Base-by-base conservation (phyloP, 2,888 invertebrate genomes). In the Microplitis manilae region DNA sequence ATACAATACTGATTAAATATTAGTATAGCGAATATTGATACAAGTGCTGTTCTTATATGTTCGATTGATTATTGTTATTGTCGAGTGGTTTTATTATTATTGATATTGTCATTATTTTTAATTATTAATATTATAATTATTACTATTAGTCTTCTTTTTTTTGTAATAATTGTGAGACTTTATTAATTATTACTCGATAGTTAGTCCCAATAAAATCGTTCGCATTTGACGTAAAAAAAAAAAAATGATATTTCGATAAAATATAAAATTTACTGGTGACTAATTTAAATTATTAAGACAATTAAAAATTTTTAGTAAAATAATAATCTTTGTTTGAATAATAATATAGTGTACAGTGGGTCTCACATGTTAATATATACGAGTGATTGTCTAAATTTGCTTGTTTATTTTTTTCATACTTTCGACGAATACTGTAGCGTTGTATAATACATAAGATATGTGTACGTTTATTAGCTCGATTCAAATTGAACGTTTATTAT, bases 401-500 rank as follows among this genome's bases (percentile, higher is more conserved):
- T 50, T 8, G 50, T 62, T 62, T 62, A 17, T 17, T 62, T 15
- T 62, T 62, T 62, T 62, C 62, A 62, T 62, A 17, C 20, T 6
- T 62, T 62, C 20, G 62, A 62, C 62, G 62, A 62, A 62, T 62
- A 20, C 62, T 15, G 62, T 15, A 62, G 62, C n/a, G 1, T 62
- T 62, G 62, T 62, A 20, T 62, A 20, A 62, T 62, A 62, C 20
- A 62, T 62, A 62, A 50, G 2, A 50, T 50, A 50, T 13, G 30
- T 30, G 13, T 59, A 64, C 40, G 62, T 69, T 73, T 59, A 72
- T 69, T 76, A 73, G 80, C 77, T 77, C 76, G 76, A 78, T 65
- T 71, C 79, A 78, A 74, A 69, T 70, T 61, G 77, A 79, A 64
- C 62, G 61, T n/a, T 69, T 70, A 77, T 72, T 73, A 79, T 79